Evolutionary conservation across 1,140 invertebrate genomes (phyloP).

Genomic region (Trichomalopsis sarcophagae): DNA sequence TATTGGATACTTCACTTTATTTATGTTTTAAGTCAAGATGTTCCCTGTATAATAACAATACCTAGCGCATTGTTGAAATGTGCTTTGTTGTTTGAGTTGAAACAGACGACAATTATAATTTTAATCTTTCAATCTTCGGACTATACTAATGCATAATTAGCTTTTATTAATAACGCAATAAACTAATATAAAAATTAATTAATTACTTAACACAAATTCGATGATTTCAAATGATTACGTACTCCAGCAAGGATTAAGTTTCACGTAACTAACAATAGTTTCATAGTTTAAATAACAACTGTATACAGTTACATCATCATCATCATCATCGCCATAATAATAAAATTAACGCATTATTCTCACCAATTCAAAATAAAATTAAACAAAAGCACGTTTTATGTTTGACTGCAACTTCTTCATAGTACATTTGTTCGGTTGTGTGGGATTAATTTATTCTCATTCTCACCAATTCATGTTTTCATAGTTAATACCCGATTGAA

Average conservation of each 20-base stretch:
- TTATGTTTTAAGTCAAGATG: neutral
- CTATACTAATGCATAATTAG: neutral
- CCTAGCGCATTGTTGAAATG: neutral
- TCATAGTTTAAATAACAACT: neutral
- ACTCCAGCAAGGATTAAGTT: neutral
- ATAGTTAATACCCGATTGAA: neutral
- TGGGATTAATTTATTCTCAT: conserved; percentile 11
- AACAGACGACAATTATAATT: neutral
- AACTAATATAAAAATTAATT: neutral
- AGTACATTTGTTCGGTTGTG: conserved; percentile 32
- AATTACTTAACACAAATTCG: neutral
- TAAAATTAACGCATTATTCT: neutral
- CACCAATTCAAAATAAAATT: neutral
- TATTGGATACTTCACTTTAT: conserved; percentile 16
- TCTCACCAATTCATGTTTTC: neutral
- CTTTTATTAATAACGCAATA: neutral
- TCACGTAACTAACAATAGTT: neutral
- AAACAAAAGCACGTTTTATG: conserved; percentile 26
- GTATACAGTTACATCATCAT: too few relatives aligned
- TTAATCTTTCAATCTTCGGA: neutral
- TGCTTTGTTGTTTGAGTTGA: too few relatives aligned
- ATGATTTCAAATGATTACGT: neutral
- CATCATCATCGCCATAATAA: neutral
- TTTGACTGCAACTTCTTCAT: neutral
- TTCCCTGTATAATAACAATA: neutral